Evolutionary conservation across 2,797 vertebrate species (phyloP), one percentile per base, ranked within the genome.

Genomic region (Poecilia wingei): DNA sequence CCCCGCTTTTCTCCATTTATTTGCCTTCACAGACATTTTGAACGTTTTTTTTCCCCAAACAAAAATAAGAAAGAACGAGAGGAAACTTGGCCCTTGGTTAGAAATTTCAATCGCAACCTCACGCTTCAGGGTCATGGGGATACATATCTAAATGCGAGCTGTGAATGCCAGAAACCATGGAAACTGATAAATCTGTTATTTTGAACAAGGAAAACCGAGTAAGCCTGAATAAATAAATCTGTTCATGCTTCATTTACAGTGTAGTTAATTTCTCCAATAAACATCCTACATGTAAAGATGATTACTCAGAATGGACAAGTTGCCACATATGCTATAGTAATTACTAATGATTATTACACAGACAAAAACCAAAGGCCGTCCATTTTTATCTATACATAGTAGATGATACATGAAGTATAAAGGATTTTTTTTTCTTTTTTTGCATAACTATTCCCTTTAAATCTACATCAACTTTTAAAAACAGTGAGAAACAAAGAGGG

Each of bases 401-500:
- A 77, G 73, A 68, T 74, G 20, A 64, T 47, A 45, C 1, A 72
- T 64, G 41, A 14, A 74, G 0, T 1, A 53, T 66, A 80, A 77
- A 6, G 14, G 3, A 71, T 49, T 36, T 79, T 72, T 74, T 39
- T 39, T 36, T 47, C 39, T 41, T 66, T 36, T 47, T 43, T 41
- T 66, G 51, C 22, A 46, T 70, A 36, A 45, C 64, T 77, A 70
- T 47, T 68, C 13, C 16, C 4, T 64, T 14, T 20, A 43, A 36
- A 31, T 33, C 18, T 43, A 4, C 4, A 66, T 18, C 5, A 45
- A 10, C n/a, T 28, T 46, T 16, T 43, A 28, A 43, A 74, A 74
- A n/a, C 22, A 83, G 59, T 39, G 41, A 81, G 33, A 83, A 55
- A 85, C 74, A 82, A 79, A 82, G 66, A 79, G 28, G 59, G 70